Percentiles rank a stretch among this genome's conserved stretches.
Evolutionary conservation across 2,113 vertebrate genomes (phyloP).

Genomic region (Cisticola juncidis): DNA sequence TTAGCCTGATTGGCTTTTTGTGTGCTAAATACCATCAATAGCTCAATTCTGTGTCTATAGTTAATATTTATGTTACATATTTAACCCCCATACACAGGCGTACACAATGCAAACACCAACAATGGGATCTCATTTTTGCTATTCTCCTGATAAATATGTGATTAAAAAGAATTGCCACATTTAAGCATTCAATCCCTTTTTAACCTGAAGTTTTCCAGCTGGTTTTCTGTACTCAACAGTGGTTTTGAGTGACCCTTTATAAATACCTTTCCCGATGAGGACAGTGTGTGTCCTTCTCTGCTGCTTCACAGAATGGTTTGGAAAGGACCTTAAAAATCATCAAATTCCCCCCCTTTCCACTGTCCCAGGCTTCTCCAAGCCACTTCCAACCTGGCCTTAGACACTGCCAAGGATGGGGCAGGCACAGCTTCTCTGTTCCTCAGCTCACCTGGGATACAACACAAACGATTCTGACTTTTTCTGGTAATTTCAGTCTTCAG

Average conservation of each 20-base stretch:
- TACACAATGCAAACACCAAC: too few species aligned
- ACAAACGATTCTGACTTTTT: background rate
- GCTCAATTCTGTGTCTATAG: background rate
- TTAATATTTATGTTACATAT: background rate
- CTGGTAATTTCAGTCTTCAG: background rate
- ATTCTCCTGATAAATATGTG: background rate
- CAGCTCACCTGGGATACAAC: background rate
- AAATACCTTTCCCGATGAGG: background rate
- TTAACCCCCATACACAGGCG: background rate
- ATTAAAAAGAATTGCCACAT: background rate
- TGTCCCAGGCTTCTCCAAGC: background rate
- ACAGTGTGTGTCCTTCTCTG: accelerated
- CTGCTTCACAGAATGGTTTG: background rate
- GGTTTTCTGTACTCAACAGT: background rate
- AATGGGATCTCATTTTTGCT: background rate
- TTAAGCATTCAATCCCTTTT: background rate
- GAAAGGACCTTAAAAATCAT: background rate
- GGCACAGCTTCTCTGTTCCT: background rate
- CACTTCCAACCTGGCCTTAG: accelerated
- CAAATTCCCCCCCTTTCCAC: background rate
- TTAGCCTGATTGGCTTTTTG: background rate
- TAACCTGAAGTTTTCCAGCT: background rate
- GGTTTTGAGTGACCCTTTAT: background rate
- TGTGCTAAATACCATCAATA: background rate
- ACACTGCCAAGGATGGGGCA: background rate